Conservation (phyloP, 2,113 vertebrate genomes). For the Crotalus viridis region DNA sequence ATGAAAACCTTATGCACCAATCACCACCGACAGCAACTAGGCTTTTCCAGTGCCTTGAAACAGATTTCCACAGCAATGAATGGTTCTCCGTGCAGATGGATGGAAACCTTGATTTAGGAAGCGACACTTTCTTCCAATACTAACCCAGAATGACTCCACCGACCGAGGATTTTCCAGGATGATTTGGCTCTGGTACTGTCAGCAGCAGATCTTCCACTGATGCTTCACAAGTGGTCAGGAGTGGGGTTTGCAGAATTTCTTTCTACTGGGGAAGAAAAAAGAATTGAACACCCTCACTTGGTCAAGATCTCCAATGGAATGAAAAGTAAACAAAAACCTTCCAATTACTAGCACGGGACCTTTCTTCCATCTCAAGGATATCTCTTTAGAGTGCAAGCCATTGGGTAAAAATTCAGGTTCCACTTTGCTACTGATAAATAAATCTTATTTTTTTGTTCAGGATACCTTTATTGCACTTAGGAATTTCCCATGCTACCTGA, state of each 20-base stretch:
- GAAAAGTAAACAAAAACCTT: neutral
- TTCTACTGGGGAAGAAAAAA: conserved; percentile 71
- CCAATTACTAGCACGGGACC: neutral
- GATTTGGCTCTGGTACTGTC: conserved; percentile 70
- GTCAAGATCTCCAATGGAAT: neutral
- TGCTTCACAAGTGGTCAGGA: conserved; percentile 82
- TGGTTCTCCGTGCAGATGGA: neutral
- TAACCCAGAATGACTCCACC: conserved; percentile 83
- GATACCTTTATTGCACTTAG: neutral
- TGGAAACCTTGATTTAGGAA: neutral
- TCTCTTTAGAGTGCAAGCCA: neutral
- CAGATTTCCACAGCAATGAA: neutral
- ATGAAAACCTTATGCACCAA: neutral
- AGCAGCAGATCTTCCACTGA: conserved; percentile 89
- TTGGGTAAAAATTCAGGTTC: neutral
- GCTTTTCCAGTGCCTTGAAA: neutral
- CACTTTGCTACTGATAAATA: neutral
- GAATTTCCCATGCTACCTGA: neutral
- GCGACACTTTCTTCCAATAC: neutral
- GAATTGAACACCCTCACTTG: conserved; percentile 24
- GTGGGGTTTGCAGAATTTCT: conserved; percentile 82
- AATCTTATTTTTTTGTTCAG: too few species aligned
- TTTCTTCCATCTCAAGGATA: neutral
- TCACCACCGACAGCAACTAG: neutral
- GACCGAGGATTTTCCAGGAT: conserved; percentile 77